Conservation (phyloP, 2,888 invertebrate species). For the Hirudinaria manillensis region DNA sequence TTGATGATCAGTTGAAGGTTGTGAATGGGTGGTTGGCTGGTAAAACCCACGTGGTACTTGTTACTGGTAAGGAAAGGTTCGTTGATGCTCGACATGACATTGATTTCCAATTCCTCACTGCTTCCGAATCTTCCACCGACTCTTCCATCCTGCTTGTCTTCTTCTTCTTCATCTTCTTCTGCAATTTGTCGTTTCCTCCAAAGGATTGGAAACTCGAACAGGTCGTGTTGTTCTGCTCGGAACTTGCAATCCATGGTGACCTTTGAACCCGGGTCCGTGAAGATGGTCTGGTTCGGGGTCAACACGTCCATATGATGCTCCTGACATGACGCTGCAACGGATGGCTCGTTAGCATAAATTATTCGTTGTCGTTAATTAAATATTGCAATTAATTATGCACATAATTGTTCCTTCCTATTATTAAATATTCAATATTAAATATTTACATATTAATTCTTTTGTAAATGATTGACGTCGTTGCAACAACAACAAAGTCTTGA, state of each 20-base stretch:
- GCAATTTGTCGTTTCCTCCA: constrained; percentile 13
- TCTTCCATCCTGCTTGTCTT: background rate
- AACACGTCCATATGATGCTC: constrained; percentile 7
- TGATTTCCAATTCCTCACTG: constrained; percentile 11
- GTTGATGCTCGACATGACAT: constrained; percentile 26
- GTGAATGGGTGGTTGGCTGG: background rate
- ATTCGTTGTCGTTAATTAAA: no score
- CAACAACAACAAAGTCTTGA: no score
- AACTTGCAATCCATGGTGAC: constrained; percentile 8
- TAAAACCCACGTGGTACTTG: constrained; percentile 16
- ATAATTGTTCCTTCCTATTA: no score
- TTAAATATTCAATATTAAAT: no score
- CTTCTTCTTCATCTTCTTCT: background rate
- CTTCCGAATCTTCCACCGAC: background rate
- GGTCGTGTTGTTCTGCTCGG: constrained; percentile 9
- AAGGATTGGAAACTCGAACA: constrained; percentile 6
- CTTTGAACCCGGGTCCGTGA: background rate
- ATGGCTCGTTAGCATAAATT: no score
- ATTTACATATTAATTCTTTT: no score
- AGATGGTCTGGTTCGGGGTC: background rate
- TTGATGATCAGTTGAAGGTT: constrained; percentile 2
- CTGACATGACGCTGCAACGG: background rate
- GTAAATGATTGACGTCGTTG: no score
- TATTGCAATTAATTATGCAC: no score
- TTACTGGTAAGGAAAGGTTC: constrained; percentile 3